Conservation (phyloP, 2,888 invertebrate species). For the Papilio protenor region DNA sequence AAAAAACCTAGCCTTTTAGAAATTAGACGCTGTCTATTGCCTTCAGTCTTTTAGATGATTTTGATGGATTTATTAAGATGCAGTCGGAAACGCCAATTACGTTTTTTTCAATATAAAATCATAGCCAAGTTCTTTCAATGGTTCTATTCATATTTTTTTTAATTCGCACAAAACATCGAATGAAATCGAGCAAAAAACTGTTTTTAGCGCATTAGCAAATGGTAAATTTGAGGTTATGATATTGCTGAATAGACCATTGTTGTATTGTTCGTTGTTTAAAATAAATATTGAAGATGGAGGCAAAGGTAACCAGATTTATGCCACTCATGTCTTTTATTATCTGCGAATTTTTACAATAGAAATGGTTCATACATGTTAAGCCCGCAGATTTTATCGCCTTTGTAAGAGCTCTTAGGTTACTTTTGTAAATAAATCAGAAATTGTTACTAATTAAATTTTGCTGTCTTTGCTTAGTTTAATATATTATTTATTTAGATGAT, state of each 20-base stretch:
- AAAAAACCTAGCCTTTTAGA: not conserved
- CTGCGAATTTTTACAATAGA: conserved; percentile 13
- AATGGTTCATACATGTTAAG: not conserved
- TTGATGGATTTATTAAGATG: not conserved
- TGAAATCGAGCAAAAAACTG: conserved; percentile 26
- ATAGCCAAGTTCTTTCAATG: not conserved
- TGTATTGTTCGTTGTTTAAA: conserved; percentile 39
- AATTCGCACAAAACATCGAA: conserved; percentile 11
- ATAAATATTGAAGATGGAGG: conserved; percentile 36
- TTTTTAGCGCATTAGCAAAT: conserved; percentile 39
- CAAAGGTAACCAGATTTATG: conserved; percentile 19
- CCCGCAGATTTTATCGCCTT: not conserved
- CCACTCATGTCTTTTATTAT: conserved; percentile 36
- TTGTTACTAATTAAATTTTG: too few relatives aligned
- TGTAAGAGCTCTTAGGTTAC: not conserved
- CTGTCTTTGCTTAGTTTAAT: too few relatives aligned
- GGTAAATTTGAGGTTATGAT: conserved; percentile 39
- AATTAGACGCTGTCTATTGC: too few relatives aligned
- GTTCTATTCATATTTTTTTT: not conserved
- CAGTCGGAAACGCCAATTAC: conserved; percentile 29
- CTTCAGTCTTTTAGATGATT: too few relatives aligned
- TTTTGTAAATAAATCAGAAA: not conserved
- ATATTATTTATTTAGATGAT: too few relatives aligned
- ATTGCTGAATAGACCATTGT: conserved; percentile 21
- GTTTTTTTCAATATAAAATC: not conserved